Conservation (phyloP, 2,113 vertebrate species). For the Dryoscopus gambensis region DNA sequence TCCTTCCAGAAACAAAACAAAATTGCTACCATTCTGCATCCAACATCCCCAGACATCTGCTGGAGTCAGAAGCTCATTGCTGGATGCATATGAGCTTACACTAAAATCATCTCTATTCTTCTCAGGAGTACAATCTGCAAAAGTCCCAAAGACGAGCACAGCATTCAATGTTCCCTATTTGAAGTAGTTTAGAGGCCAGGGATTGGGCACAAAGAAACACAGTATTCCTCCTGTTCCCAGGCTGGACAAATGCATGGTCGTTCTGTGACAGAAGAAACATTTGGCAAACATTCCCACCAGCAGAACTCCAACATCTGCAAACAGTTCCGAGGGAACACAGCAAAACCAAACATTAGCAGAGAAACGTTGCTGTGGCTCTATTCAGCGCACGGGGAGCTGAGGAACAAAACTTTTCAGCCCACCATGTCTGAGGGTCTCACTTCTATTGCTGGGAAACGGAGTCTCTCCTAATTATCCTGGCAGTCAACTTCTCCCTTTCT, state of each 20-base stretch:
- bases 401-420: neutral
- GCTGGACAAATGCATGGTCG: conserved; percentile 19
- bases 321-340: neutral
- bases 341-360: conserved; percentile 11
- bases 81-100: conserved; percentile 4
- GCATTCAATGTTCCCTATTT: neutral
- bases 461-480: neutral
- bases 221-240: conserved; percentile 7
- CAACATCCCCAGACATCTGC: conserved; percentile 45
- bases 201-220: neutral
- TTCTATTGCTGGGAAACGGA: neutral
- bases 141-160: neutral
- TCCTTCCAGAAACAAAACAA: conserved; percentile 52
- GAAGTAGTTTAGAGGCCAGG: neutral
- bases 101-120: conserved; percentile 53
- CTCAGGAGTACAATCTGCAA: neutral
- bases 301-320: conserved; percentile 37
- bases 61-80: conserved; percentile 10
- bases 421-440: neutral
- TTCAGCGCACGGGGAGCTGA: neutral
- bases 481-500: neutral
- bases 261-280: conserved; percentile 25
- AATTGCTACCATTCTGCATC: conserved; percentile 40
- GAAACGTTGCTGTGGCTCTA: neutral
- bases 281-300: conserved; percentile 32